Base-by-base conservation (phyloP, 2,888 invertebrate species). In the Graphium colonna region DNA sequence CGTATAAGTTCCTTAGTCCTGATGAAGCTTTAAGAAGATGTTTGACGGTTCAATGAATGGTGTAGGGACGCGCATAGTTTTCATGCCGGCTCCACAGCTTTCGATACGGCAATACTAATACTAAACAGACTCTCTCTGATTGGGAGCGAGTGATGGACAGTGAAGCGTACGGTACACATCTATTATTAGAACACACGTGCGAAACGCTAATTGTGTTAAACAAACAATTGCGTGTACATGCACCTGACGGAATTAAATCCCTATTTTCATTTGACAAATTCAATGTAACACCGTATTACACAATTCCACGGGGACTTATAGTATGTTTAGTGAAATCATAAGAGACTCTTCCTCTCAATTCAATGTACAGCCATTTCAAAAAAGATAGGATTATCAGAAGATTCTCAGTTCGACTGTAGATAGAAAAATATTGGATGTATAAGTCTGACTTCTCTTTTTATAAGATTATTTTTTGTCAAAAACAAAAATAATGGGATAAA, bases 191-290 rank as follows among this genome's bases (percentile, higher is more conserved):
- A 59, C 61, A 75, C 82, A 78, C 82, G 84, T 82, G 85, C 83
- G 75, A 82, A 83, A 81, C 78, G 72, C 75, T 82, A 83, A 83
- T 82, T 82, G 82, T 85, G 84, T 84, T 86, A 83, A 77, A 79
- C 82, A 83, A 87, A 86, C 85, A 86, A 71, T 65, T 68, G 66
- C 67, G 65, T 65, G 67, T 69, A 71, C 68, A 66, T 68, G 70
- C 82, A 84, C 83, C 83, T 83, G 84, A 69, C 62, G 66, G 41
- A 44, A 38, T 41, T 41, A 36, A 42, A 51, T 44, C 33, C 43
- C 67, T 68, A 48, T 64, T 51, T 56, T 56, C 57, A 59, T 59
- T 61, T 61, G 66, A 75, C 75, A 75, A 64, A 65, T 58, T 61
- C 3, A 21, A 21, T 21, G 21, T 21, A 21, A 3, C 21, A 21